Conservation (phyloP, 2,888 invertebrate genomes). For the Dryobotodes eremita region DNA sequence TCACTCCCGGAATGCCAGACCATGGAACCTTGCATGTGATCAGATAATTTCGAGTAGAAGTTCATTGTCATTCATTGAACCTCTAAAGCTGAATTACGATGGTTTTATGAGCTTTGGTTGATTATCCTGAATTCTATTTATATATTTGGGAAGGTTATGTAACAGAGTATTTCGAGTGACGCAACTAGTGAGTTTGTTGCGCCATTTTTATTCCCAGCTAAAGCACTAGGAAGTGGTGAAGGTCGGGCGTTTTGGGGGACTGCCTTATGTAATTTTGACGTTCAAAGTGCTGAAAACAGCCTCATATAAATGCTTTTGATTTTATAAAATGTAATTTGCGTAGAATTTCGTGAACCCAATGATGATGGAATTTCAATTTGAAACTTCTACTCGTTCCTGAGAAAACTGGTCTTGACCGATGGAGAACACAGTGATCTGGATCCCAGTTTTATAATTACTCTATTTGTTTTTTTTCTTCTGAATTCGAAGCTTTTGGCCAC, state of each 20-base stretch:
- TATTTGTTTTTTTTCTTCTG: too few relatives aligned
- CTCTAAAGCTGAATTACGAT: background rate
- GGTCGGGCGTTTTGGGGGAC: background rate
- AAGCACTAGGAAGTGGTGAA: background rate
- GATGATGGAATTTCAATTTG: too few relatives aligned
- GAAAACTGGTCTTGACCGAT: too few relatives aligned
- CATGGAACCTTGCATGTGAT: constrained; percentile 5
- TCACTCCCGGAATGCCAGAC: too few relatives aligned
- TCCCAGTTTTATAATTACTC: too few relatives aligned
- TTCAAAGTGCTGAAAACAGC: background rate
- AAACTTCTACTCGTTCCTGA: too few relatives aligned
- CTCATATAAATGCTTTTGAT: too few relatives aligned
- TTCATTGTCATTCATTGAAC: background rate
- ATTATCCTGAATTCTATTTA: background rate
- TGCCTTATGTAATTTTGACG: background rate
- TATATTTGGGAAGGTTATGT: background rate
- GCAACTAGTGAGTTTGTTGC: background rate
- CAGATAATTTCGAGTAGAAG: background rate
- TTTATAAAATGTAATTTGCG: too few relatives aligned
- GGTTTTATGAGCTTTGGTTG: background rate
- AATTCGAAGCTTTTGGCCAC: too few relatives aligned
- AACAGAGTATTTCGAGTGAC: background rate
- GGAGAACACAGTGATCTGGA: too few relatives aligned
- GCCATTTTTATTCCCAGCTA: background rate
- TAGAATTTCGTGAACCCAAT: too few relatives aligned